A percentile compares a stretch with the other conserved stretches of the same genome.
These are phyloP conservation scores for Aphyosemion australe DNA, from an alignment of 2,113 vertebrate genomes.

Conservation along the genomic window DNA sequence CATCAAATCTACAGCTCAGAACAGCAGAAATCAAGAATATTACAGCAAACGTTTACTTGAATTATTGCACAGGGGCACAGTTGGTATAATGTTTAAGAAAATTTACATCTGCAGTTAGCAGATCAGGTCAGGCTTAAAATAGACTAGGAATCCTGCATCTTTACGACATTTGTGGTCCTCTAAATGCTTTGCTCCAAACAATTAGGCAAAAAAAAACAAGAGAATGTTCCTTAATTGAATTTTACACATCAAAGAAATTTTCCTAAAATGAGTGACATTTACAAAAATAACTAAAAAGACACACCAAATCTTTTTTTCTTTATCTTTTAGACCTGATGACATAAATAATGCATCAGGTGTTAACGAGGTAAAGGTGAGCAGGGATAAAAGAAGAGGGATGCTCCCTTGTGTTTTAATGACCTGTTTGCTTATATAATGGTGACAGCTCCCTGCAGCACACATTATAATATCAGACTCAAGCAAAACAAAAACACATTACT, in stretches of 20 bases:
- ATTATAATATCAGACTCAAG: neutral
- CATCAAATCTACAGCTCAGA: neutral
- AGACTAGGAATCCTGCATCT: conserved; percentile 19
- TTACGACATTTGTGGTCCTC: conserved; percentile 27
- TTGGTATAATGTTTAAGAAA: neutral
- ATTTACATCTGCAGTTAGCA: neutral
- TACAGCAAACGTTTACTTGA: neutral
- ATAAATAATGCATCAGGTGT: neutral
- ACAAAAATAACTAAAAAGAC: conserved; percentile 13
- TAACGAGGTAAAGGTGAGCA: neutral
- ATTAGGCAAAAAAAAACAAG: neutral
- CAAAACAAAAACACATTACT: conserved; percentile 2
- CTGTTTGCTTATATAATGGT: conserved; percentile 1
- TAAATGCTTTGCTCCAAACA: conserved; percentile 12
- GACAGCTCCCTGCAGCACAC: conserved; percentile 28
- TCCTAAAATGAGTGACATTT: conserved; percentile 7
- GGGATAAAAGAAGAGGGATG: neutral
- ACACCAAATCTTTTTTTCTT: neutral
- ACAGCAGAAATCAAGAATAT: neutral
- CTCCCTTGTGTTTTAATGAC: neutral
- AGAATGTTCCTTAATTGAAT: neutral
- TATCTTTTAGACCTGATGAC: neutral
- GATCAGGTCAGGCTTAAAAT: neutral
- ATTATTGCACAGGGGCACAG: no score
- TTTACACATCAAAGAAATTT: conserved; percentile 10